These are phyloP conservation scores for Characodon lateralis DNA, from an alignment of 2,797 vertebrate genomes.

Conservation along the genomic window DNA sequence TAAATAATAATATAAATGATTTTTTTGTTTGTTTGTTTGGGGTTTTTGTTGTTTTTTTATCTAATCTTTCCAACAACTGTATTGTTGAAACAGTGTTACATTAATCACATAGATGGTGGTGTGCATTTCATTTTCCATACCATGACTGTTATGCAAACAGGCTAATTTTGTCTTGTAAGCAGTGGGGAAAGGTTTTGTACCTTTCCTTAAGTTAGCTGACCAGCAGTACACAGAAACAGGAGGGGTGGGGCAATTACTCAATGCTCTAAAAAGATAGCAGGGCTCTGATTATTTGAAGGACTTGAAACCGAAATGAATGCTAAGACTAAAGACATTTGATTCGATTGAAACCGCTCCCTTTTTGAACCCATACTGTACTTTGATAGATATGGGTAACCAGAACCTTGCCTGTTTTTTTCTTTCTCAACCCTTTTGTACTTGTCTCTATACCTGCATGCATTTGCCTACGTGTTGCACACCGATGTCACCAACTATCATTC, in stretches of 20 bases:
- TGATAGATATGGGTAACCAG: neutral
- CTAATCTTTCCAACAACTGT: neutral
- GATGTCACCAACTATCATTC: slow-evolving; percentile 53
- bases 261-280: neutral
- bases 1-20: too few relatives aligned
- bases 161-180: neutral
- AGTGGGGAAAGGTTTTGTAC: neutral
- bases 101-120: neutral
- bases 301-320: neutral
- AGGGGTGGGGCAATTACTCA: neutral
- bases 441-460: slow-evolving; percentile 24
- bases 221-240: neutral
- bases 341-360: neutral
- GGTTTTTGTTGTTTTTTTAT: neutral
- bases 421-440: slow-evolving; percentile 20
- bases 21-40: neutral
- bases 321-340: neutral
- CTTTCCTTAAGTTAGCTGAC: neutral
- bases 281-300: neutral
- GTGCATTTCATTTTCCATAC: neutral
- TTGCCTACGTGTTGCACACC: slow-evolving; percentile 24
- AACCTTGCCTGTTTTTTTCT: neutral
- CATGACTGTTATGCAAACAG: neutral
- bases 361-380: neutral
- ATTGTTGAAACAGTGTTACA: neutral